Evolutionary conservation across 2,888 invertebrate species (phyloP).

Genomic region (Conops quadrifasciatus): DNA sequence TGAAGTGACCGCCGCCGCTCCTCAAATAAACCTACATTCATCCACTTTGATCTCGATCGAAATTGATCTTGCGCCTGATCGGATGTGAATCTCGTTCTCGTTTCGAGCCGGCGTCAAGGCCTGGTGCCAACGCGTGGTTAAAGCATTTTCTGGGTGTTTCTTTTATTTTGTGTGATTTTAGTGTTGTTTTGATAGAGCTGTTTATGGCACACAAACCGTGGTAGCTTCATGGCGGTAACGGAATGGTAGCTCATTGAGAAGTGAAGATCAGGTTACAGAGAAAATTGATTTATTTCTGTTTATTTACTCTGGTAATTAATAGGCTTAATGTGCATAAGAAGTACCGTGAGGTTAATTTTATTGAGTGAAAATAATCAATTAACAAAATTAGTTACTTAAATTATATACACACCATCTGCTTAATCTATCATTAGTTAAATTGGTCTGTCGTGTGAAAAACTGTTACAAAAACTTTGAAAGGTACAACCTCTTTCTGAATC

Average conservation of each 20-base stretch:
- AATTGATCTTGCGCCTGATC: conserved; percentile 3
- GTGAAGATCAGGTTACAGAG: neutral
- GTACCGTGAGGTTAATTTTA: no score
- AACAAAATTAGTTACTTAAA: no score
- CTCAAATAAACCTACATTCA: neutral
- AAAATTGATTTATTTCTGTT: neutral
- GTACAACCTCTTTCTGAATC: no score
- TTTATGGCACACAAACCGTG: conserved; percentile 15
- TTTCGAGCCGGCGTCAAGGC: conserved; percentile 19
- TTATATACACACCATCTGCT: no score
- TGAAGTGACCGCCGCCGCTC: conserved; percentile 28
- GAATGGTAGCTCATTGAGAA: neutral
- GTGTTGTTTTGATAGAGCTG: conserved; percentile 34
- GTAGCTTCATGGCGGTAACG: no score
- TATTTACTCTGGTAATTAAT: neutral
- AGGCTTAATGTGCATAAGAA: neutral
- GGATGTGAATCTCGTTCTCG: neutral
- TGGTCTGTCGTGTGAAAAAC: no score
- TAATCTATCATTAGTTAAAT: no score
- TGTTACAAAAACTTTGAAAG: no score
- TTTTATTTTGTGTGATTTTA: conserved; percentile 16
- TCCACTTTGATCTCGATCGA: conserved; percentile 16
- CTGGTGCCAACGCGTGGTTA: conserved; percentile 22
- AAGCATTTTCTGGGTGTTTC: neutral
- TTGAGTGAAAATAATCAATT: no score